These are phyloP conservation scores for Meteorus cinctellus DNA, from an alignment of 2,888 invertebrate genomes.

Conservation along the genomic window DNA sequence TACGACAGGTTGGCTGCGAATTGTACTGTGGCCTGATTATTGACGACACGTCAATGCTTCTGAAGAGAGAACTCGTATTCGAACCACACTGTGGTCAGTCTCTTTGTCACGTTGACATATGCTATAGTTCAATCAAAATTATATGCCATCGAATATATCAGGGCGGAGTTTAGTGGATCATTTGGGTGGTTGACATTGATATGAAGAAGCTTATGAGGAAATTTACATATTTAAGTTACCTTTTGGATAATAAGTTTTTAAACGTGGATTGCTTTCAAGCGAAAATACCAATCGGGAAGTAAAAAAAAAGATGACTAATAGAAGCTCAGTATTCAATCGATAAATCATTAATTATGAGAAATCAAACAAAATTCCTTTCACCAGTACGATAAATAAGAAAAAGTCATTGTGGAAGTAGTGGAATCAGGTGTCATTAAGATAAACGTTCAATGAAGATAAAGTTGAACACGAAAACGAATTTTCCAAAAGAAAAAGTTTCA, in stretches of 20 bases:
- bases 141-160: not conserved
- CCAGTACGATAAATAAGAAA: not conserved
- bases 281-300: too few species aligned
- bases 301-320: too few species aligned
- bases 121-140: not conserved
- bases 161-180: not conserved
- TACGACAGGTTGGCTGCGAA: not conserved
- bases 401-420: not conserved
- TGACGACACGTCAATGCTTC: not conserved
- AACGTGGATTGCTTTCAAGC: too few species aligned
- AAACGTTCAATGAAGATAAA: slow-evolving; percentile 8
- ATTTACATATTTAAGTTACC: too few species aligned
- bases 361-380: not conserved
- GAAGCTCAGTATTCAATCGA: too few species aligned
- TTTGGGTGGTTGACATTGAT: too few species aligned
- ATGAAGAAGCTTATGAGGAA: too few species aligned
- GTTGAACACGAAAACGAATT: not conserved
- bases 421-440: slow-evolving; percentile 19
- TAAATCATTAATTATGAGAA: not conserved
- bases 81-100: not conserved
- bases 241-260: too few species aligned
- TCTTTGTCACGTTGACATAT: not conserved
- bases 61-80: not conserved
- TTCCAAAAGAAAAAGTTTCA: not conserved
- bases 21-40: not conserved